Evolutionary conservation across 2,888 invertebrate species (phyloP).

Genomic region (Morpho achilles): DNA sequence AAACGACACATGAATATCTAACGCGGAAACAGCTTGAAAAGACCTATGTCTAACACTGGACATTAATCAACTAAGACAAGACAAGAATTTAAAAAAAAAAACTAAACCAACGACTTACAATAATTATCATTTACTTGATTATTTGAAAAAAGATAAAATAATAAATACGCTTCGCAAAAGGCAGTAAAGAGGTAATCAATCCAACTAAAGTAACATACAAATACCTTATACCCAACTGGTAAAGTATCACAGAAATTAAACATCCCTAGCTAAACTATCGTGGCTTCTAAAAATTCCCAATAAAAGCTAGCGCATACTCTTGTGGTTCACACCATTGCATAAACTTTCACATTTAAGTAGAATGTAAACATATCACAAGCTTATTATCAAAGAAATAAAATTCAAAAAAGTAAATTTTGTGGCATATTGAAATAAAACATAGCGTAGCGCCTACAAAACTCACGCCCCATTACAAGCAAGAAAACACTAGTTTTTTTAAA

Average conservation of each 20-base stretch:
- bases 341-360: not conserved
- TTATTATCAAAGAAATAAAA: too few species aligned
- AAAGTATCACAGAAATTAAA: slow-evolving; percentile 79
- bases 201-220: slow-evolving; percentile 53
- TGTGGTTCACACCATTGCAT: not conserved
- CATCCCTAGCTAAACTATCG: slow-evolving; percentile 74
- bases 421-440: too few species aligned
- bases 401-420: too few species aligned
- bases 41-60: too few species aligned
- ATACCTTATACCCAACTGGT: slow-evolving; percentile 73
- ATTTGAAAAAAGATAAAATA: slow-evolving; percentile 19
- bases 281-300: slow-evolving; percentile 52
- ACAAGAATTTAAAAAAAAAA: slow-evolving; percentile 9
- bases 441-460: too few species aligned
- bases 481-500: too few species aligned
- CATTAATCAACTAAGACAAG: slow-evolving; percentile 16
- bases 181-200: slow-evolving; percentile 28
- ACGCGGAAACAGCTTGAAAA: too few species aligned
- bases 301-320: slow-evolving; percentile 2
- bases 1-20: too few species aligned
- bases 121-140: slow-evolving; percentile 11
- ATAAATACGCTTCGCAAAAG: slow-evolving; percentile 27
- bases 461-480: too few species aligned
- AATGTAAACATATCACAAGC: too few species aligned
- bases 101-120: slow-evolving; percentile 1